phyloP scores from a whole-genome alignment of 2,888 invertebrate species.

The Malthinus seriepunctatus region DNA sequence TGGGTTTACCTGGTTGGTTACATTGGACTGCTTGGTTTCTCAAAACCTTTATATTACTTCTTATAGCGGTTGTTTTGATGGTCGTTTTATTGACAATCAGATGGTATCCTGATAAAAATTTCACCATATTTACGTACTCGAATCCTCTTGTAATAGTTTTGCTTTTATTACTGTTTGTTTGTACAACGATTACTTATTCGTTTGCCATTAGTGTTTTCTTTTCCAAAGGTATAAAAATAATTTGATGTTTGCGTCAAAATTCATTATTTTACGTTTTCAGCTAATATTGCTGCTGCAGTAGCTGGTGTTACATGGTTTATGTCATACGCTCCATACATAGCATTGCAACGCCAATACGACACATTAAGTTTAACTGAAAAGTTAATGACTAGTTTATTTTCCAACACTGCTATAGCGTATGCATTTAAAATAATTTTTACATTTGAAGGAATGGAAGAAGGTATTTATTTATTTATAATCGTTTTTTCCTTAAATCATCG shows the following conservation, averaged over 20 bases:
- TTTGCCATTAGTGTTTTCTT: slow-evolving; percentile 82
- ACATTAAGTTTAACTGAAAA: slow-evolving; percentile 64
- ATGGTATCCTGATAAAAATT: slow-evolving; percentile 49
- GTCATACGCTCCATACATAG: slow-evolving; percentile 47
- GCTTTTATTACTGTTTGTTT: slow-evolving; percentile 71
- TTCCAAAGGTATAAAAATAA: slow-evolving; percentile 65
- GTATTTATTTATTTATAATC: slow-evolving; percentile 46
- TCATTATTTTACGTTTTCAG: slow-evolving; percentile 8
- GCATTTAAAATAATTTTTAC: slow-evolving; percentile 75
- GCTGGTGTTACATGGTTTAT: slow-evolving; percentile 25
- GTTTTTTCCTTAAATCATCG: no score
- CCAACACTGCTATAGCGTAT: slow-evolving; percentile 81
- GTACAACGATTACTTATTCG: slow-evolving; percentile 73
- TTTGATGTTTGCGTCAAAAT: neutral
- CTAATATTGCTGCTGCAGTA: slow-evolving; percentile 19
- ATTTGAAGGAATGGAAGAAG: slow-evolving; percentile 72
- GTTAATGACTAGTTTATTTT: slow-evolving; percentile 65
- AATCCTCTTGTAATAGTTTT: slow-evolving; percentile 69
- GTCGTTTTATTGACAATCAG: slow-evolving; percentile 56
- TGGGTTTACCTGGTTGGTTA: slow-evolving; percentile 82
- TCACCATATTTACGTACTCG: slow-evolving; percentile 71
- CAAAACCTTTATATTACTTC: slow-evolving; percentile 69
- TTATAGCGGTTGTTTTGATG: slow-evolving; percentile 62
- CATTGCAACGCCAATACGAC: slow-evolving; percentile 66
- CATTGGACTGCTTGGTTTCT: slow-evolving; percentile 87